phyloP scores from a whole-genome alignment of 2,113 vertebrate genomes.

The Asarcornis scutulata region DNA sequence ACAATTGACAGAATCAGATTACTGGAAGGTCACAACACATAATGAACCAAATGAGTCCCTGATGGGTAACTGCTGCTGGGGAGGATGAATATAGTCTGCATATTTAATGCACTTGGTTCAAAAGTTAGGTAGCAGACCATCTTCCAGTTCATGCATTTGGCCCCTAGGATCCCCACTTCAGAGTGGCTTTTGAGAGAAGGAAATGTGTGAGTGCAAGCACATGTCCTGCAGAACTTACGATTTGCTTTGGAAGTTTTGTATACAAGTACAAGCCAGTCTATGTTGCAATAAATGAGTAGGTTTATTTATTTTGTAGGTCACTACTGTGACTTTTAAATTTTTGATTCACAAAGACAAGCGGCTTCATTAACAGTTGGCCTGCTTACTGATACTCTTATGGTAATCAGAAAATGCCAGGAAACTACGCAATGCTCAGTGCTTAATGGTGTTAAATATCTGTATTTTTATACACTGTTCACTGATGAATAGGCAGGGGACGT shows the following conservation, averaged over 20 bases:
- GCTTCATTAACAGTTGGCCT: not conserved
- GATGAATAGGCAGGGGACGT: not conserved
- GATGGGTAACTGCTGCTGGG: not conserved
- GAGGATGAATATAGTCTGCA: not conserved
- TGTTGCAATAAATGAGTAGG: not conserved
- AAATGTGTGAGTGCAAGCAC: not conserved
- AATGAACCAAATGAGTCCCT: not conserved
- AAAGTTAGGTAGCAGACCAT: not conserved
- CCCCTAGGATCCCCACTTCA: not conserved
- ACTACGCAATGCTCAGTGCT: not conserved
- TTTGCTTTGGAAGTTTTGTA: not conserved
- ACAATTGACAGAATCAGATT: constrained; percentile 8
- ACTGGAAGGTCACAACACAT: constrained; percentile 9
- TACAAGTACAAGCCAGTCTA: not conserved
- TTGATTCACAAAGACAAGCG: not conserved
- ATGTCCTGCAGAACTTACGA: not conserved
- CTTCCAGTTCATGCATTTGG: not conserved
- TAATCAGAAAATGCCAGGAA: not conserved
- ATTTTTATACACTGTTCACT: not conserved
- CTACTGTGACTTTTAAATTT: not conserved
- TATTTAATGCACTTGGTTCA: constrained; percentile 24
- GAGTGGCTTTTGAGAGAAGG: not conserved
- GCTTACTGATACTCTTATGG: not conserved
- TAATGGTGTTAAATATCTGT: not conserved
- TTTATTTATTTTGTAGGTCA: not conserved